Evolutionary conservation across 2,113 vertebrate genomes (phyloP), one percentile per base, ranked within the genome.

Genomic region (Centropus unirufus): DNA sequence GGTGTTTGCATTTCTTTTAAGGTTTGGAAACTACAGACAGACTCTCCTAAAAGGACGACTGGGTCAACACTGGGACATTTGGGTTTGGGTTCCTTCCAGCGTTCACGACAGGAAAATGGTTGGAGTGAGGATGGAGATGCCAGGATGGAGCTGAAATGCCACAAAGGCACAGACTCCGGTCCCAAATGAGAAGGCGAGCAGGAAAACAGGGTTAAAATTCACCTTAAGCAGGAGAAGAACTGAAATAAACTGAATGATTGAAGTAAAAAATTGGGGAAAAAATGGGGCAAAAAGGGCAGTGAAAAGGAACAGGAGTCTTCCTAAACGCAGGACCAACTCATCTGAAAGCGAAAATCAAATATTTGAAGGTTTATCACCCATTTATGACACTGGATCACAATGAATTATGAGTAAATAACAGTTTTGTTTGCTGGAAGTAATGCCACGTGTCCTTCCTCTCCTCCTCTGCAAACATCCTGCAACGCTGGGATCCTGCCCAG

Each of bases 251-350:
- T 47, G 1, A 19, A 42, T 4, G 18, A 27, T 67, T 14, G 20
- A 40, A 54, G 39, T 29, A 40, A 73, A 77, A 89, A 64, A 51
- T 8, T 34, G 57, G 22, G 49, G 23, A 49, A 40, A 4, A 89
- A 64, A 51, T 8, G 39, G 57, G 22, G 49, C 26, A 49, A 40
- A 4, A 64, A 54, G 54, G 66, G 36, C 23, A 10, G 27, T 68
- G 63, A 22, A 59, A 89, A 67, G 2, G n/a, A 89, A 34, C 24
- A 22, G 0, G 1, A 26, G 12, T 14, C 66, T 62, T 68, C 40
- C 32, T 24, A 42, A 85, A 52, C 0, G 2, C 24, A 29, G 1
- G 15, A n/a, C 4, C 76, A 59, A 6, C 42, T 58, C 18, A 46
- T 20, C 22, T 11, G 13, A 26, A 34, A 40, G 74, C 51, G 52